Conservation (phyloP, 2,888 invertebrate genomes). For the Agrochola macilenta region DNA sequence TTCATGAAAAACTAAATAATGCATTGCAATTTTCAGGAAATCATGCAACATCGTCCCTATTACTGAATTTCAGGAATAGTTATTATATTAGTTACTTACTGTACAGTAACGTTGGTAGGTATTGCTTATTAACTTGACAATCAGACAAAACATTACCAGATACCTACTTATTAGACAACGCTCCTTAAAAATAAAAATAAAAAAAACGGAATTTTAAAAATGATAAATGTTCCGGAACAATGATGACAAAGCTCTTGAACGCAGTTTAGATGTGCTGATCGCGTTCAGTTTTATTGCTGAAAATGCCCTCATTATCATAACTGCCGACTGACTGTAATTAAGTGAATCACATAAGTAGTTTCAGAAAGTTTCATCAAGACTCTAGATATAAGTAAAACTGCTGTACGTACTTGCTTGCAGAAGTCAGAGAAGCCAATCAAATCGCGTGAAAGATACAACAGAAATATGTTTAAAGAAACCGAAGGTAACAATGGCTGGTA, state of each 20-base stretch:
- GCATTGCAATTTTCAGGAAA: neutral
- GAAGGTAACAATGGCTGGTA: neutral
- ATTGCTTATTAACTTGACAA: neutral
- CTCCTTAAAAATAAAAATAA: too few relatives aligned
- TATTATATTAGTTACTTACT: too few relatives aligned
- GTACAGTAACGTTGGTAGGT: too few relatives aligned
- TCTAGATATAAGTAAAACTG: neutral
- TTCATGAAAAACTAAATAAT: neutral
- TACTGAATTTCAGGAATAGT: neutral
- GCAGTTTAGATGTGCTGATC: neutral
- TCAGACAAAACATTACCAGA: neutral
- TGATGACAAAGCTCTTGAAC: too few relatives aligned
- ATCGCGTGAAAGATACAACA: too few relatives aligned
- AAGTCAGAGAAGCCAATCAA: neutral
- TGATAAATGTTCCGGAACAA: too few relatives aligned
- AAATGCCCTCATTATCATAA: neutral
- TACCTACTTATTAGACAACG: neutral
- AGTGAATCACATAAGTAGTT: too few relatives aligned
- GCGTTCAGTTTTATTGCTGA: neutral
- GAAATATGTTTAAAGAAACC: too few relatives aligned
- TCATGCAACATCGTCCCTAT: neutral
- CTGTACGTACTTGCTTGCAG: neutral
- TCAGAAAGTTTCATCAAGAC: neutral
- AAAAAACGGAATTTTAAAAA: neutral
- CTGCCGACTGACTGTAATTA: too few relatives aligned